A percentile compares a stretch with the other conserved stretches of the same genome.
phyloP scores from a whole-genome alignment of 2,888 invertebrate genomes.

The Zygothrica quintamaculata region DNA sequence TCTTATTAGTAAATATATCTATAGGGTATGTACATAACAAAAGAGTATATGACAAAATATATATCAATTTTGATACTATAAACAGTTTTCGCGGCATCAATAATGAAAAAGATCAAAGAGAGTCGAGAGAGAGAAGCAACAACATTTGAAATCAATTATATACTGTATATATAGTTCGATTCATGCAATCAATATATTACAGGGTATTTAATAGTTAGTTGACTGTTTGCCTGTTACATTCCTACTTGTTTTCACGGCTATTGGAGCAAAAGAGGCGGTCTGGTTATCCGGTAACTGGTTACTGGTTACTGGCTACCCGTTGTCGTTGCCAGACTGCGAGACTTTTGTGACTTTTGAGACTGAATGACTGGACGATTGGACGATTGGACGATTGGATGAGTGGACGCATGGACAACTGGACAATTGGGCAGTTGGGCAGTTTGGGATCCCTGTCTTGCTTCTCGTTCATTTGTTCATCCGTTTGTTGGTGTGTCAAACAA shows the following conservation, averaged over 20 bases:
- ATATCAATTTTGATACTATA: too few relatives aligned
- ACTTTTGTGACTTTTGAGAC: slow-evolving; percentile 44
- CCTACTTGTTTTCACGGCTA: slow-evolving; percentile 33
- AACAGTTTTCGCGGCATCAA: too few relatives aligned
- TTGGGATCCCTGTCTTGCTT: slow-evolving; percentile 61
- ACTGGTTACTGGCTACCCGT: slow-evolving; percentile 49
- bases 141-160: too few relatives aligned
- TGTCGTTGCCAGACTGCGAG: slow-evolving; percentile 37
- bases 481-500: slow-evolving; percentile 83
- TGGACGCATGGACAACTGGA: slow-evolving; percentile 12
- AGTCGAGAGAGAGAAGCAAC: too few relatives aligned
- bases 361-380: slow-evolving; percentile 40
- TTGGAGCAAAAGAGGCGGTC: slow-evolving; percentile 13
- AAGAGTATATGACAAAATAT: too few relatives aligned
- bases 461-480: slow-evolving; percentile 80
- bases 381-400: slow-evolving; percentile 16
- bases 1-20: neutral
- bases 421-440: slow-evolving; percentile 36
- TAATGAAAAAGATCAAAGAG: too few relatives aligned
- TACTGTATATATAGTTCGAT: too few relatives aligned
- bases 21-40: slow-evolving; percentile 3
- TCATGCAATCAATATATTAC: neutral
- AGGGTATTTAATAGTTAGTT: slow-evolving; percentile 14
- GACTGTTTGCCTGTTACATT: slow-evolving; percentile 5
- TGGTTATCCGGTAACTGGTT: slow-evolving; percentile 21